These are phyloP conservation scores for Tetrapedia diversipes DNA, from an alignment of 2,888 invertebrate genomes.

Conservation along the genomic window DNA sequence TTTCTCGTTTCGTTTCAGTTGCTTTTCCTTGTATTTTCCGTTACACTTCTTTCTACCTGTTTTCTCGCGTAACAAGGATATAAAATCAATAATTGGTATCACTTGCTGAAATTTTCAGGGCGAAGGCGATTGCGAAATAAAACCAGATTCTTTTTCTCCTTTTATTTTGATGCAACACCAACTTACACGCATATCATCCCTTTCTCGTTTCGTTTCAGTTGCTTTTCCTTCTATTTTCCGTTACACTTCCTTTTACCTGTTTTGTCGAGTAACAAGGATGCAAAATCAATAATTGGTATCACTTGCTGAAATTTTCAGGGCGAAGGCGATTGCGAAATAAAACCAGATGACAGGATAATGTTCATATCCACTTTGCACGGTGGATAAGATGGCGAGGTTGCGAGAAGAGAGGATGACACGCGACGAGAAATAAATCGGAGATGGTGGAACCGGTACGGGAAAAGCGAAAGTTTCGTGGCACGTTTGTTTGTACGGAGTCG, in stretches of 20 bases:
- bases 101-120: too few species aligned
- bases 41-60: neutral
- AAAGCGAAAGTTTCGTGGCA: neutral
- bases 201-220: slow-evolving; percentile 20
- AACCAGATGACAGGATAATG: slow-evolving; percentile 88
- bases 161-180: slow-evolving; percentile 1
- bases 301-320: slow-evolving; percentile 83
- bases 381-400: slow-evolving; percentile 84
- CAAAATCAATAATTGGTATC: neutral
- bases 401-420: neutral
- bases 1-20: slow-evolving; percentile 20
- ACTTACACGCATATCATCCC: neutral
- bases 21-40: neutral
- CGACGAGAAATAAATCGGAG: slow-evolving; percentile 18
- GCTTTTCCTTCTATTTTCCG: neutral
- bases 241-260: neutral
- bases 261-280: neutral
- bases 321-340: slow-evolving; percentile 88
- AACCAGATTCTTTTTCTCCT: too few species aligned
- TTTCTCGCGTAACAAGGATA: neutral
- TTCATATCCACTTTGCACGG: slow-evolving; percentile 94
- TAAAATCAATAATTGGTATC: too few species aligned
- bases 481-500: slow-evolving; percentile 11
- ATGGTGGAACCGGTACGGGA: neutral
- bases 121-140: too few species aligned